Percentiles rank a stretch among this genome's conserved stretches.
phyloP scores from a whole-genome alignment of 1,140 invertebrate genomes.

The Bombyx mori region ASM3026992v2 NC_085115.1:8370001-8370500 shows the following conservation, averaged over 20 bases:
- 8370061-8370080: too few species aligned
- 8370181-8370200: constrained; percentile 9
- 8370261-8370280: constrained; percentile 23
- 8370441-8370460: too few species aligned
- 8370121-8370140: too few species aligned
- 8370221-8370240: constrained; percentile 21
- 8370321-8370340: constrained; percentile 15
- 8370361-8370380: constrained; percentile 15
- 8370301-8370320: constrained; percentile 24
- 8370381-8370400: background rate
- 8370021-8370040: too few species aligned
- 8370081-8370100: background rate
- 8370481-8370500: too few species aligned
- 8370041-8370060: too few species aligned
- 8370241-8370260: constrained; percentile 22
- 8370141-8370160: too few species aligned
- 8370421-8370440: too few species aligned
- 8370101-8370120: background rate
- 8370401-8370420: too few species aligned
- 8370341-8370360: constrained; percentile 15
- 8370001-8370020: too few species aligned
- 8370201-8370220: constrained; percentile 11
- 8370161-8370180: background rate
- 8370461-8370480: too few species aligned
- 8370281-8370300: constrained; percentile 32